Evolutionary conservation across 2,888 invertebrate genomes (phyloP), one percentile per base, ranked within the genome.

Genomic region (Eurytoma californica): DNA sequence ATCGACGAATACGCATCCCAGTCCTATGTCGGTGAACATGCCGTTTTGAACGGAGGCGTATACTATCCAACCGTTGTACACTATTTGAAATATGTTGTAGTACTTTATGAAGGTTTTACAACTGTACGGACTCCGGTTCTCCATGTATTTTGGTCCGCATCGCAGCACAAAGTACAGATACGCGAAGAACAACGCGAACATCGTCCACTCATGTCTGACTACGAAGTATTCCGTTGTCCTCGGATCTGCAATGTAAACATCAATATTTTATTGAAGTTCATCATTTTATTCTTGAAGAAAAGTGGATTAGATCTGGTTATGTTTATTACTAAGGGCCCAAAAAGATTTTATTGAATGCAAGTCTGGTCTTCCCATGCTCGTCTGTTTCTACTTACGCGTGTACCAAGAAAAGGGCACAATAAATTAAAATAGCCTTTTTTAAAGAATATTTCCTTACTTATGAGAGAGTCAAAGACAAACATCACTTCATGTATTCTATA

Each of bases 61-160:
- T 7, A 84, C 84, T 24, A 86, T 63, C 75, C 67, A 73, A 0
- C 73, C 12, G 51, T 89, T 88, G 30, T 80, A 66, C 0, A 87
- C n/a, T 20, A 88, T 84, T 93, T 97, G 97, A 68, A 93, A 87
- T n/a, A 95, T 90, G 88, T 97, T 97, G 91, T 97, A 97, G 84
- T 92, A 91, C 79, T 94, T 92, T 83, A 97, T 94, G 51, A 94
- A 87, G 2, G 88, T 91, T 83, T 93, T 93, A 49, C 97, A 89
- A 14, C 94, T 90, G 86, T 93, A 94, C 0, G 97, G 92, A 82
- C 92, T 91, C 72, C 94, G 92, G 84, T 93, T 90, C 85, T 92
- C 92, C 97, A 97, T 97, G 84, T 92, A 92, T 13, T 86, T 86
- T 0, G 95, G 95, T 13, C 95, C 92, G 28, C 92, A 87, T 53